Evolutionary conservation across 2,888 invertebrate species (phyloP), one percentile per base, ranked within the genome.

Genomic region (Abscondita cerata): DNA sequence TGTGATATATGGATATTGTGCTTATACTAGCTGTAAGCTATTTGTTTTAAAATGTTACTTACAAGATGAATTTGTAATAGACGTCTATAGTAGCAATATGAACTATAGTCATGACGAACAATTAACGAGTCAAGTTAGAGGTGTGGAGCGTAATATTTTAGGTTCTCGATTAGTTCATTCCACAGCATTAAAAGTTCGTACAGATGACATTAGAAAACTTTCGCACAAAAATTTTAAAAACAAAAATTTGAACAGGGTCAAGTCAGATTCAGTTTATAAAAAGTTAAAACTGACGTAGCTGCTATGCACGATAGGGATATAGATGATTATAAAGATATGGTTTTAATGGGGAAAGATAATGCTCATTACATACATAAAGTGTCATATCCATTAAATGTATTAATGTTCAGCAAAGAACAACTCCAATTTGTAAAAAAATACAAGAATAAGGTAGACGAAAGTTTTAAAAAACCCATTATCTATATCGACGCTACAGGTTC

Each of bases 31-130:
- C 4, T 40, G 40, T 15, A 40, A 12, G 15, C 11, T 1, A 40
- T 40, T 40, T 12, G 15, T 12, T 6, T 40, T 40, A 1, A 33
- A 13, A 15, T 50, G 48, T 20, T n/a, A 3, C 15, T 15, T 25
- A 33, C n/a, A 33, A 12, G 15, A 50, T 33, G 8, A 31, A 13
- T 9, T 50, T 12, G 15, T 31, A 13, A 33, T 16, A 13, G 16
- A 12, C 31, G 16, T 44, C n/a, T 44, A 44, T n/a, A 44, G 44
- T 19, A 18, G 18, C 1, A 18, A 16, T 44, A 4, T 44, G 9
- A 44, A 44, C 19, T 44, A 18, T 44, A 18, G 18, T 44, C 44
- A 44, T n/a, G 18, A 44, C 11, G 18, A 44, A 18, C 16, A 44
- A 18, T 19, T 44, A 2, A 44, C 16, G 1, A 19, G 44, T 1